These are phyloP conservation scores for Todiramphus saurophagus DNA, from an alignment of 2,113 vertebrate genomes.

Conservation along the genomic window DNA sequence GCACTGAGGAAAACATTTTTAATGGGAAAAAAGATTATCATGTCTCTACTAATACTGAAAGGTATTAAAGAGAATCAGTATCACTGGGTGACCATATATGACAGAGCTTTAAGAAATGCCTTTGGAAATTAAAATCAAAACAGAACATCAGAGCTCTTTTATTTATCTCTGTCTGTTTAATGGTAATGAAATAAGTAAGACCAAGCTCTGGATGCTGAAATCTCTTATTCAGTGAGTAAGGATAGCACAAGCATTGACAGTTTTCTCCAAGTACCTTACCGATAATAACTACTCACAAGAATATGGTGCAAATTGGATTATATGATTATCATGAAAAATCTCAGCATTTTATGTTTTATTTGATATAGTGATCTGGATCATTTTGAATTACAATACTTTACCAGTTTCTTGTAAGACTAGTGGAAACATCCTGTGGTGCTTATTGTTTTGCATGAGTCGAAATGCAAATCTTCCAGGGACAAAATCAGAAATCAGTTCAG, in stretches of 20 bases:
- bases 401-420: background rate
- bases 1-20: background rate
- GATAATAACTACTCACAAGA: background rate
- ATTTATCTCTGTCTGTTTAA: background rate
- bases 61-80: background rate
- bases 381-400: background rate
- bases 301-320: background rate
- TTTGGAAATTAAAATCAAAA: conserved; percentile 37
- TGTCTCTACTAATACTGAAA: background rate
- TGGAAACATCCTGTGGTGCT: background rate
- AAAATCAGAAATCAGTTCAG: background rate
- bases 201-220: background rate
- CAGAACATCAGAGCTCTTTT: background rate
- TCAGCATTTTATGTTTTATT: background rate
- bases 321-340: background rate
- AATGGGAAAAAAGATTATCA: background rate
- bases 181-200: background rate
- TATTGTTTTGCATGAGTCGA: background rate
- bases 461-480: background rate
- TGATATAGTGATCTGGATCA: background rate
- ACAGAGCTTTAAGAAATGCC: background rate
- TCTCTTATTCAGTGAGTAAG: background rate
- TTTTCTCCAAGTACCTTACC: background rate
- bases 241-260: background rate
- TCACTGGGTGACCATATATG: background rate